A percentile compares a stretch with the other conserved stretches of the same genome.
phyloP scores from a whole-genome alignment of 2,113 vertebrate genomes.

The Myotis davidii region DNA sequence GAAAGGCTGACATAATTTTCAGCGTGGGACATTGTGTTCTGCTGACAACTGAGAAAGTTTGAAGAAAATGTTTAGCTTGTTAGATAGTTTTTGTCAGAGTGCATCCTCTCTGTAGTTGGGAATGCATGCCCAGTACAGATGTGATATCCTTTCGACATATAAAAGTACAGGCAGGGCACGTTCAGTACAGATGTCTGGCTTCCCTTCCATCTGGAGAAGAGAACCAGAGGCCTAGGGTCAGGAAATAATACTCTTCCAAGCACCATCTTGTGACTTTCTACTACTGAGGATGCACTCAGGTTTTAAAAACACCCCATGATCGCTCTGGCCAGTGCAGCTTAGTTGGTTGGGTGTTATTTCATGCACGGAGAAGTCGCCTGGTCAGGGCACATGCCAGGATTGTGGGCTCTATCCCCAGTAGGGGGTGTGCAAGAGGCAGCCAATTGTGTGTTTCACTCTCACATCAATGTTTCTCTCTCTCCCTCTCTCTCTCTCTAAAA shows the following conservation, averaged over 20 bases:
- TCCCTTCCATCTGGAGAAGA: neutral
- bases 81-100: neutral
- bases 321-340: neutral
- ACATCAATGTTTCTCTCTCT: neutral
- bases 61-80: constrained; percentile 24
- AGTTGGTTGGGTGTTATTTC: neutral
- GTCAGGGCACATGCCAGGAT: neutral
- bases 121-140: neutral
- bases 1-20: constrained; percentile 72
- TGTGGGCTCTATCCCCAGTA: too few relatives aligned
- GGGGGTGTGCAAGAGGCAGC: neutral
- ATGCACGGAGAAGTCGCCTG: neutral
- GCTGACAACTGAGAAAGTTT: constrained; percentile 72
- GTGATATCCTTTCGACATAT: accelerated
- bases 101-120: neutral
- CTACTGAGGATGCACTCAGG: neutral
- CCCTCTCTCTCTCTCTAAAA: neutral
- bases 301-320: neutral
- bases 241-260: neutral
- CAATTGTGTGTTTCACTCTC: neutral
- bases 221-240: neutral
- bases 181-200: too few relatives aligned
- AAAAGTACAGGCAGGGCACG: too few relatives aligned
- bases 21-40: constrained; percentile 55
- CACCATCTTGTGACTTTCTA: neutral